Percentiles rank a stretch among this genome's conserved stretches.
These are phyloP conservation scores for Pinna nobilis DNA, from an alignment of 1,140 invertebrate genomes.

Conservation along the genomic window DNA sequence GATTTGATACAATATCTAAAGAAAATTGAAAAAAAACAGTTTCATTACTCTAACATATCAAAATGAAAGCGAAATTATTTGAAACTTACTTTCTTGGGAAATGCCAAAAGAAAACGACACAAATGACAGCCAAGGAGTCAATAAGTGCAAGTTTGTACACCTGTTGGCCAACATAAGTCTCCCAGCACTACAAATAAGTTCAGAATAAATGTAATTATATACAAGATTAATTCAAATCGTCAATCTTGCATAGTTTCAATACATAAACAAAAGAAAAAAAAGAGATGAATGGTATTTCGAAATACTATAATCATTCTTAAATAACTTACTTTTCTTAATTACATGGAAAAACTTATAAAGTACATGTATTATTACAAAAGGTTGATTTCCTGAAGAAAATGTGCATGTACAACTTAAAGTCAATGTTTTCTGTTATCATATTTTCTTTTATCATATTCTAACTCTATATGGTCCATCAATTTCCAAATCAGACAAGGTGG, in stretches of 20 bases:
- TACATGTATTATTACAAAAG: too few relatives aligned
- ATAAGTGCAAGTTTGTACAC: conserved; percentile 89
- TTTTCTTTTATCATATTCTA: too few relatives aligned
- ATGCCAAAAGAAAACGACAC: conserved; percentile 87
- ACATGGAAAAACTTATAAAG: too few relatives aligned
- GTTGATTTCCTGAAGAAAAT: too few relatives aligned
- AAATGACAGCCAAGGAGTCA: conserved; percentile 85
- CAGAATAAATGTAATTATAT: too few relatives aligned
- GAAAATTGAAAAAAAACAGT: too few relatives aligned
- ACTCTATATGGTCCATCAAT: too few relatives aligned
- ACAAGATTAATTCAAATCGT: not conserved
- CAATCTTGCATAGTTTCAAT: too few relatives aligned
- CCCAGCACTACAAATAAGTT: conserved; percentile 82
- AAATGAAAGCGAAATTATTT: not conserved
- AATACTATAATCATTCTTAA: not conserved
- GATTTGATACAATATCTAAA: too few relatives aligned
- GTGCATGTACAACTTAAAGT: too few relatives aligned
- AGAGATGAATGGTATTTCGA: not conserved
- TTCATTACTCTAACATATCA: not conserved
- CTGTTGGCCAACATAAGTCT: conserved; percentile 92
- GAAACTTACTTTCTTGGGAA: conserved; percentile 80
- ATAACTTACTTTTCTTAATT: not conserved
- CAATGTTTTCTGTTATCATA: too few relatives aligned
- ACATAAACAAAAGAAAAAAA: not conserved
- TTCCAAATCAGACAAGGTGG: too few relatives aligned